phyloP scores from a whole-genome alignment of 2,797 vertebrate genomes.

The Streptopelia turtur region DNA sequence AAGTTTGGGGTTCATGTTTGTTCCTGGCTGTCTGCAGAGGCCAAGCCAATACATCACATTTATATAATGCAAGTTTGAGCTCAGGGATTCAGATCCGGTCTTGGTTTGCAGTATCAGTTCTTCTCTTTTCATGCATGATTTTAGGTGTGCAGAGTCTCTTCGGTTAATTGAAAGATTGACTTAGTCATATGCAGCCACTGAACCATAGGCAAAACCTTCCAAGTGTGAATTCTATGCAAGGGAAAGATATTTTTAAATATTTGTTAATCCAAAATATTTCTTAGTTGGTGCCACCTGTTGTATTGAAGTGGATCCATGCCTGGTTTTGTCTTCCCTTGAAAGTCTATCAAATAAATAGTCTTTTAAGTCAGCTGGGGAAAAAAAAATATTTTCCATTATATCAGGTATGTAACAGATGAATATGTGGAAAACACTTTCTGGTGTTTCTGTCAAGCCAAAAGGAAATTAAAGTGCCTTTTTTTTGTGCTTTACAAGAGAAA shows the following conservation, averaged over 20 bases:
- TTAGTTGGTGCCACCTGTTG: background rate
- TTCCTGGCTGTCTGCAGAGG: background rate
- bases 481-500: background rate
- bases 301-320: background rate
- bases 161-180: conserved; percentile 46
- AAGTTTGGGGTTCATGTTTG: accelerated
- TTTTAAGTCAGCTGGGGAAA: background rate
- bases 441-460: background rate
- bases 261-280: conserved; percentile 17
- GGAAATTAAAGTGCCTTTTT: background rate
- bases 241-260: background rate
- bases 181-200: background rate
- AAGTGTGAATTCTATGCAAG: background rate
- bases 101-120: background rate
- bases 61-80: accelerated
- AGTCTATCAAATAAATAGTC: background rate
- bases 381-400: background rate
- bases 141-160: background rate
- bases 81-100: background rate
- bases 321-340: conserved; percentile 1
- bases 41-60: background rate
- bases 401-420: background rate
- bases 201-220: background rate
- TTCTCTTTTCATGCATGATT: background rate
- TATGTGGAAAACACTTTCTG: background rate